These are phyloP conservation scores for Triplophysa tibetana DNA, from an alignment of 2,113 vertebrate species.

Conservation along the genomic window DNA sequence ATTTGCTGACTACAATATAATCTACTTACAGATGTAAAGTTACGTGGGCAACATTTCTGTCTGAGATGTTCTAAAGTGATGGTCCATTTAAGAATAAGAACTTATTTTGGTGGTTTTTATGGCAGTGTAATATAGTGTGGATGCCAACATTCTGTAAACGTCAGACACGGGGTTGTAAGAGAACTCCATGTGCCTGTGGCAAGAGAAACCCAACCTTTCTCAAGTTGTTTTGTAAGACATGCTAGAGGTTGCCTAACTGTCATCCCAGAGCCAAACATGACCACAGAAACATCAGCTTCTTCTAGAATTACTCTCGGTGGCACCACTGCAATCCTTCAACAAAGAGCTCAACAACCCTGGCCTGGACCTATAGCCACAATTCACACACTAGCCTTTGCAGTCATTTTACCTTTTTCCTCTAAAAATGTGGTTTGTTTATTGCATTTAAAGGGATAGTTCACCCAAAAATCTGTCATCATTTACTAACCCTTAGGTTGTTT, in stretches of 20 bases:
- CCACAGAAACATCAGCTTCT: conserved; percentile 21
- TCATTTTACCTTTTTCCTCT: not conserved
- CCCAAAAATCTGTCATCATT: too few relatives aligned
- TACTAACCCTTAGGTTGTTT: too few relatives aligned
- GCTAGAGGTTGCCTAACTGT: conserved; percentile 11
- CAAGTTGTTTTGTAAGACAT: conserved; percentile 16
- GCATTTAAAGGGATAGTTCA: not conserved
- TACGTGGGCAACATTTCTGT: too few relatives aligned
- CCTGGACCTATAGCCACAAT: conserved; percentile 1
- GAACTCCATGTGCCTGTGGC: too few relatives aligned
- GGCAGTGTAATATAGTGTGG: not conserved
- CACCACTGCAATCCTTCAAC: conserved; percentile 26
- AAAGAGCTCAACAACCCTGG: not conserved
- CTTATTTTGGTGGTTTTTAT: not conserved
- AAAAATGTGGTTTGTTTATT: not conserved
- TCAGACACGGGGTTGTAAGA: not conserved
- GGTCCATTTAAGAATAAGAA: not conserved
- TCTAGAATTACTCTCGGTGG: conserved; percentile 28
- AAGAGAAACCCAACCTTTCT: conserved; percentile 7
- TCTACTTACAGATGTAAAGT: too few relatives aligned
- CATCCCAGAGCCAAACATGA: conserved; percentile 43
- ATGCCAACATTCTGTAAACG: not conserved
- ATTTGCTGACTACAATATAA: too few relatives aligned
- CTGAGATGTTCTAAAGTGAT: not conserved
- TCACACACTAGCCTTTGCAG: not conserved